These are phyloP conservation scores for Ciconia stormi DNA, from an alignment of 2,113 vertebrate species.

Conservation along the genomic window DNA sequence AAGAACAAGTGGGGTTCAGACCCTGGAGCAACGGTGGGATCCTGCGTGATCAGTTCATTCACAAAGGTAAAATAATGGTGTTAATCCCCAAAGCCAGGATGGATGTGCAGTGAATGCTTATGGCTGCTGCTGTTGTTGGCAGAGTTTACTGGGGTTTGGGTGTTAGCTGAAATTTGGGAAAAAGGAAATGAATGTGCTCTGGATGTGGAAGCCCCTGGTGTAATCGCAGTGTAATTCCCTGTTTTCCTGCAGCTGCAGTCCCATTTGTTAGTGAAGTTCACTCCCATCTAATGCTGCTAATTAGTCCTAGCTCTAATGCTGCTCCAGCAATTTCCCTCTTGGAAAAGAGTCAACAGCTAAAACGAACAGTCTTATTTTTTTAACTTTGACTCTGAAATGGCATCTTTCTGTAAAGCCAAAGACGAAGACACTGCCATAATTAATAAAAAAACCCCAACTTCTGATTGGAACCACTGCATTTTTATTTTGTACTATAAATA, in stretches of 20 bases:
- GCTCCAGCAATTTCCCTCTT: not conserved
- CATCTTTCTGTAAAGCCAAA: not conserved
- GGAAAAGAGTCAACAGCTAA: not conserved
- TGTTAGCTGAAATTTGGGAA: not conserved
- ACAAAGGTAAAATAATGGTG: not conserved
- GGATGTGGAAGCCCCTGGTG: not conserved
- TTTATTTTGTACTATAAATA: constrained; percentile 80
- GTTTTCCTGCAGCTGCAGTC: not conserved
- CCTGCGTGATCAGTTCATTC: not conserved
- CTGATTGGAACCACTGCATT: constrained; percentile 68
- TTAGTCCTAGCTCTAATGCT: not conserved
- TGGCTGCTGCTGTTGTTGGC: not conserved
- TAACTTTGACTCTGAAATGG: not conserved
- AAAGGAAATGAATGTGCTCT: not conserved
- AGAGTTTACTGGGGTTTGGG: not conserved
- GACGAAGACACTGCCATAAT: not conserved
- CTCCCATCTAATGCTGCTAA: not conserved
- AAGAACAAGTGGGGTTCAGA: not conserved
- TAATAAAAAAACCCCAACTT: not conserved
- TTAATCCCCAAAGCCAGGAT: not conserved
- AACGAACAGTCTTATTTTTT: not conserved
- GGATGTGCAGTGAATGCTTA: not conserved
- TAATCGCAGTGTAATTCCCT: not conserved
- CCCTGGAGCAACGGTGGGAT: not conserved
- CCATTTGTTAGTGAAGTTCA: not conserved